Base-by-base conservation (phyloP, 2,113 vertebrate species). In the Marcusenius ussheri region DNA sequence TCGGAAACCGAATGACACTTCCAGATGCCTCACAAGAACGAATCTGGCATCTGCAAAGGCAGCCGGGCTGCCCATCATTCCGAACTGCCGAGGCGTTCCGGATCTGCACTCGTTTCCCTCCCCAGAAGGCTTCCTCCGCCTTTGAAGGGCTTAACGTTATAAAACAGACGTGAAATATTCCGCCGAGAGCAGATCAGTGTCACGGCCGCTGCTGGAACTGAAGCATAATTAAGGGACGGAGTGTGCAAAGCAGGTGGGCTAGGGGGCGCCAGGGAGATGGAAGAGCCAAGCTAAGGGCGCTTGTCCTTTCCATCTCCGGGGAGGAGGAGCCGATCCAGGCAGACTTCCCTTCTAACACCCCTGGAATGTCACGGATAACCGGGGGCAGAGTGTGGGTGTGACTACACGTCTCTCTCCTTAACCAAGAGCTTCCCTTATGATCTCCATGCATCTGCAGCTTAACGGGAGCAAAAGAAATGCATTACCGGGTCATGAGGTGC, bases 111-210 rank as follows among this genome's bases (percentile, higher is more conserved):
- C 47, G 6, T 50, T 86, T 47, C 24, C 83, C 46, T 31, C 62
- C 10, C 39, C 11, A n/a, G 24, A 84, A 45, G 19, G 83, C 24
- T 47, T 45, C 35, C 45, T 84, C 21, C 0, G 45, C 83, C 24
- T 19, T 80, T 80, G 35, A 42, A 42, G 31, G 70, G 31, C 35
- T 80, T 80, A 35, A 80, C 74, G 35, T 42, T 42, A 42, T 80
- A 80, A 80, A 80, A 42, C 74, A 80, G 74, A 80, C 74, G 19
- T 39, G 35, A 80, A 80, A 80, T 80, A 80, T 80, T 80, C 74
- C 74, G 5, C 35, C 74, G 31, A 42, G 74, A 39, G 15, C 31
- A 19, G 35, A 80, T 80, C 74, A 5, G 74, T 19, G 35, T 35
- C 74, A 42, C 2, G 15, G 11, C 31, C 31, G 6, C 35, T 17